These are phyloP conservation scores for Erannis defoliaria DNA, from an alignment of 2,888 invertebrate genomes.

Conservation along the genomic window DNA sequence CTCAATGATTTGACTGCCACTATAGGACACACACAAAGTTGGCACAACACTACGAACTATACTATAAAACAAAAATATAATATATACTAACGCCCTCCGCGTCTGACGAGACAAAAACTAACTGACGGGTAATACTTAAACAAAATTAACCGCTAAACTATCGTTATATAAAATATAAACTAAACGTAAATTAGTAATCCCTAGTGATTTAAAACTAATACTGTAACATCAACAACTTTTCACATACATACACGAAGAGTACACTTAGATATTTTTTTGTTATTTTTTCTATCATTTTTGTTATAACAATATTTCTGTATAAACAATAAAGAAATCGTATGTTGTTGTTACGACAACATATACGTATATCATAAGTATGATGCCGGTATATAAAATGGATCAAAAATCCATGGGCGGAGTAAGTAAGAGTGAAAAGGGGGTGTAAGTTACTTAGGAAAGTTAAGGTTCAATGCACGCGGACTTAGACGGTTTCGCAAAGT, in stretches of 20 bases:
- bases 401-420: constrained; percentile 41
- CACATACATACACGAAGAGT: constrained; percentile 61
- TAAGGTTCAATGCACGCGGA: background rate
- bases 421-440: constrained; percentile 11
- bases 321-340: constrained; percentile 67
- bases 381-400: constrained; percentile 32
- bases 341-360: constrained; percentile 51
- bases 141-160: constrained; percentile 67
- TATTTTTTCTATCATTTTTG: constrained; percentile 47
- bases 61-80: constrained; percentile 56
- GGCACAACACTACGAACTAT: constrained; percentile 50
- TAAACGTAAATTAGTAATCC: constrained; percentile 79
- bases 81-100: constrained; percentile 49
- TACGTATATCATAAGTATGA: constrained; percentile 31
- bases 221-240: constrained; percentile 71
- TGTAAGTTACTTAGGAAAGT: background rate
- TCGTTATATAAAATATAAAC: constrained; percentile 77
- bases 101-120: constrained; percentile 63
- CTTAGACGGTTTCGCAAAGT: background rate
- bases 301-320: constrained; percentile 70
- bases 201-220: constrained; percentile 82
- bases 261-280: constrained; percentile 57
- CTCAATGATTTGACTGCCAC: constrained; percentile 28
- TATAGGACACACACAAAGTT: constrained; percentile 57
- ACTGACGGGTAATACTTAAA: constrained; percentile 71